Conservation (phyloP, 2,113 vertebrate genomes). For the Penelope pileata region DNA sequence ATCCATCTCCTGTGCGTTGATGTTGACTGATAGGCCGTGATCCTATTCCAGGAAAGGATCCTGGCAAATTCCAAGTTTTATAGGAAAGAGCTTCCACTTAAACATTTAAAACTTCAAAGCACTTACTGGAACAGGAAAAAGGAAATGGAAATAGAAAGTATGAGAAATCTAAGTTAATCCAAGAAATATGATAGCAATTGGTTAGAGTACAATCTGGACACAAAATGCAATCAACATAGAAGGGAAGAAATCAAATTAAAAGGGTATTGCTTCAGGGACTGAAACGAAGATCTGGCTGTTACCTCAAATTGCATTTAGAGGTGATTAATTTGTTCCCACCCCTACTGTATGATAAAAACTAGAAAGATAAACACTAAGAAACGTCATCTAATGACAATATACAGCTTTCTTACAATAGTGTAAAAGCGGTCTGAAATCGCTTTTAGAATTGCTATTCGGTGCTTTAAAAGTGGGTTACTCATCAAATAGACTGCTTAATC, state of each 20-base stretch:
- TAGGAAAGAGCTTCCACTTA: slow-evolving; percentile 27
- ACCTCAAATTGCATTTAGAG: background rate
- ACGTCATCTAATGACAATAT: background rate
- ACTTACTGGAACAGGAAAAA: slow-evolving; percentile 17
- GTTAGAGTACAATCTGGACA: background rate
- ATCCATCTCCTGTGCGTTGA: background rate
- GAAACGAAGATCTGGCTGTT: background rate
- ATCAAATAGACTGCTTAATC: slow-evolving; percentile 18
- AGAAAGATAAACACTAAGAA: slow-evolving; percentile 7
- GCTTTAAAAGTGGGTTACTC: background rate
- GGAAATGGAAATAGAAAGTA: slow-evolving; percentile 10
- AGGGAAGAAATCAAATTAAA: slow-evolving; percentile 9
- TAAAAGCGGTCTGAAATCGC: background rate
- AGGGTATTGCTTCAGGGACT: background rate
- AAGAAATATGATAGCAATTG: background rate
- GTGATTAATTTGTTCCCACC: background rate
- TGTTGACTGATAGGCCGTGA: background rate
- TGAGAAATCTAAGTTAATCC: slow-evolving; percentile 53
- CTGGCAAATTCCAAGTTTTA: slow-evolving; percentile 17
- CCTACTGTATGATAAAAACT: background rate
- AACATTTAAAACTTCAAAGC: slow-evolving; percentile 45
- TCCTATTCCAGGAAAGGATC: background rate
- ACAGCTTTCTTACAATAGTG: background rate
- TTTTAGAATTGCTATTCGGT: background rate
- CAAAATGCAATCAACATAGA: background rate